phyloP scores from a whole-genome alignment of 2,888 invertebrate genomes.

The Halictus quadricinctus region DNA sequence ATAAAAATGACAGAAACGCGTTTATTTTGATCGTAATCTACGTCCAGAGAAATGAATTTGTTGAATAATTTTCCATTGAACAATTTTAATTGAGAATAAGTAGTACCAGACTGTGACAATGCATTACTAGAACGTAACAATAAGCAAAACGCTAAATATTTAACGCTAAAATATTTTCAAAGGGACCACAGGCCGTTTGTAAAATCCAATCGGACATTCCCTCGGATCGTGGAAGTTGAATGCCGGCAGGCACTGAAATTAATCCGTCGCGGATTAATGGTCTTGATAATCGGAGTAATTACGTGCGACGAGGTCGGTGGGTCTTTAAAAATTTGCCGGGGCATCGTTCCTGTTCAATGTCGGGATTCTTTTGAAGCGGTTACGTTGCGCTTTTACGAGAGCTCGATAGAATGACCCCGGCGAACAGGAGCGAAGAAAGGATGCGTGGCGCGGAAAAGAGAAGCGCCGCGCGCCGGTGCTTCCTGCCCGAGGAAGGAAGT shows the following conservation, averaged over 20 bases:
- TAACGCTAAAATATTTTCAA: neutral
- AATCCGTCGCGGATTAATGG: slow-evolving; percentile 14
- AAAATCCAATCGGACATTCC: neutral
- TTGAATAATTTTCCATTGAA: neutral
- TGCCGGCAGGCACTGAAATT: slow-evolving; percentile 1
- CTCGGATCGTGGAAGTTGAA: neutral
- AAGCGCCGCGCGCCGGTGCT: slow-evolving; percentile 34
- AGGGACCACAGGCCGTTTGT: neutral
- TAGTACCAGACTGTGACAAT: too few species aligned
- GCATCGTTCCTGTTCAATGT: slow-evolving; percentile 32
- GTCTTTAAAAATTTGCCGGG: slow-evolving; percentile 44
- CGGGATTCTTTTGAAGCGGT: slow-evolving; percentile 49
- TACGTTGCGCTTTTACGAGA: slow-evolving; percentile 53
- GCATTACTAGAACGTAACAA: too few species aligned
- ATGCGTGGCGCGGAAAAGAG: slow-evolving; percentile 59
- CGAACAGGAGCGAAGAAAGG: slow-evolving; percentile 29
- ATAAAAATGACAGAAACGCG: neutral
- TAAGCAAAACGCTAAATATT: too few species aligned
- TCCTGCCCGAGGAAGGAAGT: slow-evolving; percentile 52
- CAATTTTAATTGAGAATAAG: neutral
- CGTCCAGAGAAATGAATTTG: neutral
- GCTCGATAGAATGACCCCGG: slow-evolving; percentile 42
- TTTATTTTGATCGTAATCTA: neutral
- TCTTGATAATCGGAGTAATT: slow-evolving; percentile 12
- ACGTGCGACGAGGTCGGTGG: neutral